These are phyloP conservation scores for Premnoplex brunnescens DNA, from an alignment of 2,797 vertebrate genomes.

Conservation along the genomic window DNA sequence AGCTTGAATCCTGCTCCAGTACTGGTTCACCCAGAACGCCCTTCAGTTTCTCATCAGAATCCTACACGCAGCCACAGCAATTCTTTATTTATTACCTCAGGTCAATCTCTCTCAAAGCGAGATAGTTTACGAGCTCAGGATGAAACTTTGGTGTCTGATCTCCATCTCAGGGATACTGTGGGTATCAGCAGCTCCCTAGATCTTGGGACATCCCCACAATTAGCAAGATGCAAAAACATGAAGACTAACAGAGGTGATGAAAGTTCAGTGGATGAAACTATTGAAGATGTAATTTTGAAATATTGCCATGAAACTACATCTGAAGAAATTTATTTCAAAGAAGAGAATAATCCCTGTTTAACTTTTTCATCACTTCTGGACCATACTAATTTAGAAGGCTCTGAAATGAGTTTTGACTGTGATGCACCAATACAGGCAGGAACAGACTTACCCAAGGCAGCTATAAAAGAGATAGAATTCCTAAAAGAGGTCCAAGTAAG, in stretches of 20 bases:
- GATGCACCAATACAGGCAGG: conserved; percentile 78
- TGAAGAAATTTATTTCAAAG: conserved; percentile 42
- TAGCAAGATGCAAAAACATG: conserved; percentile 32
- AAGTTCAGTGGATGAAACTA: conserved; percentile 75
- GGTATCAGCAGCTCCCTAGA: conserved; percentile 28
- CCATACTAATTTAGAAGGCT: conserved; percentile 60
- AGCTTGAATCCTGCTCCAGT: not conserved
- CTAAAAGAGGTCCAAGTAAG: conserved; percentile 81
- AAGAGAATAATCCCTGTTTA: conserved; percentile 76
- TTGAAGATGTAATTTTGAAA: conserved; percentile 84
- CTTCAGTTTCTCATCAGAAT: conserved; percentile 50
- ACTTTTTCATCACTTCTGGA: conserved; percentile 76
- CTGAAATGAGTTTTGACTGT: conserved; percentile 81
- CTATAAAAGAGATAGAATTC: conserved; percentile 71
- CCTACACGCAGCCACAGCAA: conserved; percentile 47
- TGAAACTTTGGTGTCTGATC: conserved; percentile 56
- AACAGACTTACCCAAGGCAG: conserved; percentile 56
- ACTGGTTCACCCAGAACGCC: not conserved
- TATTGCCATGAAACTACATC: conserved; percentile 72
- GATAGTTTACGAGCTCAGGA: conserved; percentile 71
- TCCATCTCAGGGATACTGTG: conserved; percentile 62
- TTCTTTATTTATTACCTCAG: conserved; percentile 70
- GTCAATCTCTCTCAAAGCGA: conserved; percentile 69
- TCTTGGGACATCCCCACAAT: conserved; percentile 40
- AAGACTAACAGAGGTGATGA: conserved; percentile 33